Conservation (phyloP, 1,140 invertebrate species). For the Neoseiulus cucumeris region DNA sequence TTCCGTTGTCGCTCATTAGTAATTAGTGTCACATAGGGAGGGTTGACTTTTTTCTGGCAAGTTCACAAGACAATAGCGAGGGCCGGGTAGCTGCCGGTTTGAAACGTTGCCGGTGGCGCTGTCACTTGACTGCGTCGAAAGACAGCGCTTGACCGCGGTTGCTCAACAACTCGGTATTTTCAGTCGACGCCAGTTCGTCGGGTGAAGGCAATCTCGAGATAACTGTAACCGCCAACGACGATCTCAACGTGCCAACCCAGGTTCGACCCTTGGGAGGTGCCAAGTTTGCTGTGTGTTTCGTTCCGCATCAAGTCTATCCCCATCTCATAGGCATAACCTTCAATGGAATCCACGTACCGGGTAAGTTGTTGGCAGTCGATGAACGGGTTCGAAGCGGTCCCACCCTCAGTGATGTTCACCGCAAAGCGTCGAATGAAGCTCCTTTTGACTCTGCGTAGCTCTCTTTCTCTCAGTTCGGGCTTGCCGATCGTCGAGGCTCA, state of each 20-base stretch:
- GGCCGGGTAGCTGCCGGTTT: background rate
- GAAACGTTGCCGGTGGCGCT: background rate
- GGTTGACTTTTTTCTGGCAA: background rate
- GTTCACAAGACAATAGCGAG: too few relatives aligned
- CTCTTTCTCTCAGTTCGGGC: too few relatives aligned
- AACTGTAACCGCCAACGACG: slow-evolving; percentile 64
- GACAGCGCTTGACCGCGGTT: slow-evolving; percentile 5
- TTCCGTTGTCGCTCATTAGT: too few relatives aligned
- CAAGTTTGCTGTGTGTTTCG: slow-evolving; percentile 83
- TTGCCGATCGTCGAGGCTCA: too few relatives aligned
- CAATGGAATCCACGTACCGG: slow-evolving; percentile 59
- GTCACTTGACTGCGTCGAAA: background rate
- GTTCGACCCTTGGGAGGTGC: slow-evolving; percentile 71
- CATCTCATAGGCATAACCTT: slow-evolving; percentile 91
- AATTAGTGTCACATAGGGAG: background rate
- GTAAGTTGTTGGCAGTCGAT: slow-evolving; percentile 23
- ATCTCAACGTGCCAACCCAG: slow-evolving; percentile 84
- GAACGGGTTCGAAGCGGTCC: too few relatives aligned
- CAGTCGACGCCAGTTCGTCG: slow-evolving; percentile 81
- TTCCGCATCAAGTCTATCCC: slow-evolving; percentile 73
- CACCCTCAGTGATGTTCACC: background rate
- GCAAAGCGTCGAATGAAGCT: background rate
- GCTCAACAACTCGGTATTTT: slow-evolving; percentile 11
- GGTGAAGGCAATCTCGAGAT: slow-evolving; percentile 97
- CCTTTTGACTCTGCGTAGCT: too few relatives aligned